Base-by-base conservation (phyloP, 1,140 invertebrate species). In the Trichonephila inaurata region DNA sequence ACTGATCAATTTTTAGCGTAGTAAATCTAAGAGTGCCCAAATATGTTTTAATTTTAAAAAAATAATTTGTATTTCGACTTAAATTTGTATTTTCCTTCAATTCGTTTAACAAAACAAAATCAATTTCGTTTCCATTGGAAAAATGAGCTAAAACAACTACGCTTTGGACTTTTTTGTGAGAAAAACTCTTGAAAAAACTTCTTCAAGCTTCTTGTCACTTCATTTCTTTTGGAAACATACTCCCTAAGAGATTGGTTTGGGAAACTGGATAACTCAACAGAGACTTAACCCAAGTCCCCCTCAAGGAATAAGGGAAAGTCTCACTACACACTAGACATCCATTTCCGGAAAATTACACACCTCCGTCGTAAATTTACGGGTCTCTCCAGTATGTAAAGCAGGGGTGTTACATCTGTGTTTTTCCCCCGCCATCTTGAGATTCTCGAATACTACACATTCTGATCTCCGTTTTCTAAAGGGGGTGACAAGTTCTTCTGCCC, bases 291-390 rank as follows among this genome's bases (percentile, higher is more conserved):
- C 16, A 18, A 19, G 5, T 28, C 21, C 18, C 28, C n/a, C 66
- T 24, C n/a, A 69, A 69, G 66, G n/a, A 33, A 77, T 4, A 18
- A 16, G 72, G 51, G 12, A n/a, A 19, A 51, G 51, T 58, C 62
- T 64, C 33, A 21, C 86, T 44, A 88, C 60, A 88, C 24, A 40
- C 86, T 64, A 66, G 86, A 88, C 88, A 60, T 19, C 66, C 44
- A 51, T 89, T 89, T 89, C 88, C 51, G 69, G 44, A 33, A 72
- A 89, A 89, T 89, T 89, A 89, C 88, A 61, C 88, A 88, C 62
- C 24, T 64, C 24, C 86, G 33, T 60, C 83, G 83, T 51, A 88
- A 64, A 88, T 88, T 88, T 62, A 88, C 58, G 60, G 58, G 61
- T 88, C 40, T 21, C 64, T 51, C 24, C 72, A 60, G 77, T 61